Evolutionary conservation across 2,113 vertebrate genomes (phyloP), one percentile per base, ranked within the genome.

Genomic region (Stigmatopora nigra): DNA sequence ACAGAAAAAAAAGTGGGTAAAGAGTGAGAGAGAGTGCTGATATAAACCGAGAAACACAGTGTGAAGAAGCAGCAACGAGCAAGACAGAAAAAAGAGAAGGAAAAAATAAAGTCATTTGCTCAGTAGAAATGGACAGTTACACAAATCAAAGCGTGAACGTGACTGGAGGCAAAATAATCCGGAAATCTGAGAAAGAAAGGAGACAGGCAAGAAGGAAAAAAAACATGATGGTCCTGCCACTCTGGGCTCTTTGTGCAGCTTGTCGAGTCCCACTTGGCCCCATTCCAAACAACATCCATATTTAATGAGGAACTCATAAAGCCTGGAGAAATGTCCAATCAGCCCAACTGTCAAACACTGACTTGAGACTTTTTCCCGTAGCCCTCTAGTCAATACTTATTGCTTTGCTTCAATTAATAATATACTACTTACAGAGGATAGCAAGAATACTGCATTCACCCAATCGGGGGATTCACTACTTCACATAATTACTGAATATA

Each of bases 261-360:
- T 81, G 78, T 63, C 71, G 79, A 82, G 79, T 81, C 80, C 82
- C 84, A 82, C 82, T 84, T 82, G 79, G 68, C 80, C 78, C 73
- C 61, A 66, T 75, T 85, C 79, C 73, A 86, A 88, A 86, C 84
- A 84, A 16, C 77, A 88, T 89, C 36, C 69, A 89, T 88, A 77
- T 81, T 87, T 89, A 82, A 89, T 81, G 71, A 85, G 59, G 65
- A 78, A 71, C 71, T 82, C 46, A 82, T 81, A 89, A 87, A 88
- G 82, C 82, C 69, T 65, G 73, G 80, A 67, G 79, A 87, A 81
- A 78, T 80, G 58, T 61, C 41, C n/a, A 38, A 45, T 61, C 59
- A 46, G 59, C 19, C 35, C 59, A 45, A 45, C 59, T 61, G 59
- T 46, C 59, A 61, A 20, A 45, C 45, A 61, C 41, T 46, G 77